phyloP scores from a whole-genome alignment of 30 jellyfish, hydroid and myxozoan genomes.

The Mastigias papua region DNA sequence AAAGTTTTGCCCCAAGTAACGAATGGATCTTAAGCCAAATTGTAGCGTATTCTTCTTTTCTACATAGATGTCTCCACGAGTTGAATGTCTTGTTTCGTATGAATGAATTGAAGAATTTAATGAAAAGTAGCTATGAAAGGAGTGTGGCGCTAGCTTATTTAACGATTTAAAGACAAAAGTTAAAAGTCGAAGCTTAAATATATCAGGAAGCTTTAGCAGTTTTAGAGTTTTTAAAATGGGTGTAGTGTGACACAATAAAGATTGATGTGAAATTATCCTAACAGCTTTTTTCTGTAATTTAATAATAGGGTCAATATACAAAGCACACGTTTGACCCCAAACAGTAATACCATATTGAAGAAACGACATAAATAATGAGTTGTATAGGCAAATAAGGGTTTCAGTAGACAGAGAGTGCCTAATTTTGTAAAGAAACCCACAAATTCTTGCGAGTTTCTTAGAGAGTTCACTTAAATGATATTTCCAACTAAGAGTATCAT shows the following conservation, averaged over 20 bases:
- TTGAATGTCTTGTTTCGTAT: background rate
- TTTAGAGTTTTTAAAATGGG: background rate
- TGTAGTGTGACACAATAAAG: background rate
- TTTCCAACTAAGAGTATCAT: conserved; percentile 11
- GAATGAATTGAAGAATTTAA: background rate
- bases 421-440: background rate
- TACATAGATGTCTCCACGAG: background rate
- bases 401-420: background rate
- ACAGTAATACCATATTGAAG: background rate
- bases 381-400: background rate
- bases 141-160: background rate
- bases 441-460: background rate
- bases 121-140: background rate
- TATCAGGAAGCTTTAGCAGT: background rate
- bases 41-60: background rate
- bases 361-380: background rate
- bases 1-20: background rate
- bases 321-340: conserved; percentile 2
- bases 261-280: background rate
- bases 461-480: conserved; percentile 16
- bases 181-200: background rate
- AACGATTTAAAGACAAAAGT: background rate
- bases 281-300: background rate
- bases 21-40: background rate
- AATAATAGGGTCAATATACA: background rate